Evolutionary conservation across 2,888 invertebrate species (phyloP).

Genomic region (Lochmaea crataegi): DNA sequence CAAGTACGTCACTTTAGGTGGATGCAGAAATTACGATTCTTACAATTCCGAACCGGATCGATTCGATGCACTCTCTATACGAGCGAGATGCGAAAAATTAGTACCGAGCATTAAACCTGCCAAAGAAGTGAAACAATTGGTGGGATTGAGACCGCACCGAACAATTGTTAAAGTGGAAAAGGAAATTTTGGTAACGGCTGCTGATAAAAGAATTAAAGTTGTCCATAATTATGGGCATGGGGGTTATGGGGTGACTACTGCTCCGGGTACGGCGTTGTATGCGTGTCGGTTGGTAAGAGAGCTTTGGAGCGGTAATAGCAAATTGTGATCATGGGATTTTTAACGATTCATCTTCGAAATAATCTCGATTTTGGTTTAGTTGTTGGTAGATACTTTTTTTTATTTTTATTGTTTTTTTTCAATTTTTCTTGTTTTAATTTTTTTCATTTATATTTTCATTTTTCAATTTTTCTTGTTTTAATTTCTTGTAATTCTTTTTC

Average conservation of each 20-base stretch:
- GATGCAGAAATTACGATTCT: slow-evolving; percentile 85
- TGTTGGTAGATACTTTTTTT: too few species aligned
- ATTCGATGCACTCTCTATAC: slow-evolving; percentile 81
- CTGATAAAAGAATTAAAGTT: slow-evolving; percentile 70
- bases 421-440: too few species aligned
- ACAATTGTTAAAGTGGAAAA: slow-evolving; percentile 78
- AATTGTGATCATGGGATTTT: slow-evolving; percentile 50
- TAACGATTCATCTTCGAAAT: not conserved
- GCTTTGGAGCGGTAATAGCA: slow-evolving; percentile 62
- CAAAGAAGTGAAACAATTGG: slow-evolving; percentile 73
- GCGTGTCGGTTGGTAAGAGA: slow-evolving; percentile 78
- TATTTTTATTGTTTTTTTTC: too few species aligned
- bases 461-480: too few species aligned
- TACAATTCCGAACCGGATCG: slow-evolving; percentile 75
- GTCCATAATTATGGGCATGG: slow-evolving; percentile 97
- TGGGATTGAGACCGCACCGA: slow-evolving; percentile 88
- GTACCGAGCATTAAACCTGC: slow-evolving; percentile 78
- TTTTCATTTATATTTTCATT: too few species aligned
- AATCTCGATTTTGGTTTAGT: too few species aligned
- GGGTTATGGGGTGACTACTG: slow-evolving; percentile 90
- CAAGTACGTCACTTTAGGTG: slow-evolving; percentile 83
- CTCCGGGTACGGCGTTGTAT: slow-evolving; percentile 87
- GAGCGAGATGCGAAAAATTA: slow-evolving; percentile 80
- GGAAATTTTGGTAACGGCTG: slow-evolving; percentile 63
- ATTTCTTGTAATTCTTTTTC: too few species aligned